Evolutionary conservation across 2,888 invertebrate species (phyloP).

Genomic region (Netelia virgata): DNA sequence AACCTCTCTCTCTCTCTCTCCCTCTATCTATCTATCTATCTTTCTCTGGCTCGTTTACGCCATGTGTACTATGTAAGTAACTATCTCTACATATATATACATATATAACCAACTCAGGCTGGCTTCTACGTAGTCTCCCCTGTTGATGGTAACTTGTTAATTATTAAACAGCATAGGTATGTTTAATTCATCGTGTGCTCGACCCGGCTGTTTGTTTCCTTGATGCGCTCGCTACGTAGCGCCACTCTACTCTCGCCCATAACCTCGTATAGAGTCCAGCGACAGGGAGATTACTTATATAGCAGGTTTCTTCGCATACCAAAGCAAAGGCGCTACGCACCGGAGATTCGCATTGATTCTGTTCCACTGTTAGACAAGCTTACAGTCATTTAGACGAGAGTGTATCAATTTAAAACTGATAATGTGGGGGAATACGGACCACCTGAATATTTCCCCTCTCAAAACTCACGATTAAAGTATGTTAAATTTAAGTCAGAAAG

Average conservation of each 20-base stretch:
- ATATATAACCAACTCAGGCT: conserved; percentile 17
- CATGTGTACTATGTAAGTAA: conserved; percentile 55
- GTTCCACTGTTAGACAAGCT: background rate
- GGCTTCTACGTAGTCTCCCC: conserved; percentile 72
- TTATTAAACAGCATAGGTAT: conserved; percentile 83
- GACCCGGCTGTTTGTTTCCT: conserved; percentile 83
- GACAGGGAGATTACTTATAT: conserved; percentile 27
- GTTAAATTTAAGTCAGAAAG: no score
- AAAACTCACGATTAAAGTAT: no score
- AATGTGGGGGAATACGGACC: background rate
- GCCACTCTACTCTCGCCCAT: conserved; percentile 14
- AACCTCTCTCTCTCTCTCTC: background rate
- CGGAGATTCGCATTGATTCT: conserved; percentile 40
- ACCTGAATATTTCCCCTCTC: background rate
- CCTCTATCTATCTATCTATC: background rate
- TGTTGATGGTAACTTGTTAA: conserved; percentile 83
- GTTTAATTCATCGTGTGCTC: conserved; percentile 84
- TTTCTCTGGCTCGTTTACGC: conserved; percentile 19
- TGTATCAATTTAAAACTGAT: conserved; percentile 30
- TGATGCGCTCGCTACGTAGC: conserved; percentile 77
- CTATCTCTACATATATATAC: conserved; percentile 21
- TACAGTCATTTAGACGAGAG: conserved; percentile 9
- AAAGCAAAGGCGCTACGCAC: conserved; percentile 62
- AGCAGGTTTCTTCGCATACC: conserved; percentile 44
- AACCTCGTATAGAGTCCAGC: conserved; percentile 63